A percentile compares a stretch with the other conserved stretches of the same genome.
phyloP scores from a whole-genome alignment of 2,113 vertebrate species.

The Ceyx melanurus region DNA sequence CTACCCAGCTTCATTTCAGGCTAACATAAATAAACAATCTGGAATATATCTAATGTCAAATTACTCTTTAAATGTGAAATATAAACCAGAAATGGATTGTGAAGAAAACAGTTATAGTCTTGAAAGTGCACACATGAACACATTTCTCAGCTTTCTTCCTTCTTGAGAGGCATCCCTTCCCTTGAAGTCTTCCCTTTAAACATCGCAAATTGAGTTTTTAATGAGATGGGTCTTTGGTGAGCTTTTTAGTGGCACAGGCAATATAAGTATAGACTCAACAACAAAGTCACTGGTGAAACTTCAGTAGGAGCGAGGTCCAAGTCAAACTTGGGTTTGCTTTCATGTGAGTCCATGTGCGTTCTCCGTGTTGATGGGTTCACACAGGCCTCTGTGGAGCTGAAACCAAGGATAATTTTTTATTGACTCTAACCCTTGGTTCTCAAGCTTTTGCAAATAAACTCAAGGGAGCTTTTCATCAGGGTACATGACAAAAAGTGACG shows the following conservation, averaged over 20 bases:
- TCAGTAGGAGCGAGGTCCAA: neutral
- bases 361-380: neutral
- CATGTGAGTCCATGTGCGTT: neutral
- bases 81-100: neutral
- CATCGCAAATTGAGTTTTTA: neutral
- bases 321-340: slow-evolving; percentile 19
- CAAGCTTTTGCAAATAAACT: neutral
- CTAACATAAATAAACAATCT: slow-evolving; percentile 2
- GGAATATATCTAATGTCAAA: neutral
- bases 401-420: slow-evolving; percentile 19
- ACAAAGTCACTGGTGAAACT: neutral
- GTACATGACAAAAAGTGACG: accelerated
- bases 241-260: neutral
- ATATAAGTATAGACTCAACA: neutral
- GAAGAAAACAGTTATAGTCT: neutral
- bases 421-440: neutral
- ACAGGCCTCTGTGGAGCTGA: neutral
- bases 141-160: neutral
- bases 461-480: neutral
- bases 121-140: neutral
- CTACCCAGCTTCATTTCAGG: neutral
- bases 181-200: neutral
- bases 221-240: neutral
- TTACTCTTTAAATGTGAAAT: neutral
- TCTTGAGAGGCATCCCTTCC: neutral